A percentile compares a stretch with the other conserved stretches of the same genome.
Evolutionary conservation across 2,888 invertebrate genomes (phyloP).

Genomic region (Carterocephalus palaemon): DNA sequence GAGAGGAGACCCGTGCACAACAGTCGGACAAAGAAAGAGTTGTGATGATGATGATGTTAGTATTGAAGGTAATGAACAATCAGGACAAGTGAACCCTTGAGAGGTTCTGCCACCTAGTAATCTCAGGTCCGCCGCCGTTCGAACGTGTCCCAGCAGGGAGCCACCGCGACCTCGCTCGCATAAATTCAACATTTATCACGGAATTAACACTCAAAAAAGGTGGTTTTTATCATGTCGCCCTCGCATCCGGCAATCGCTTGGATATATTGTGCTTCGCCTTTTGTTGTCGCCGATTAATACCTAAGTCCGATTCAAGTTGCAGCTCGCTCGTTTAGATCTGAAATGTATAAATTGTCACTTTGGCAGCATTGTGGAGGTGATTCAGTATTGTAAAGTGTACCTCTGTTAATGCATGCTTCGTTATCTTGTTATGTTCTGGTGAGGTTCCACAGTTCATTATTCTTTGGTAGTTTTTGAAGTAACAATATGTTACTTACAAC

Average conservation of each 20-base stretch:
- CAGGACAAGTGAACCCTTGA: no score
- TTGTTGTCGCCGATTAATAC: conserved; percentile 23
- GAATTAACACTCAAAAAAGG: conserved; percentile 76
- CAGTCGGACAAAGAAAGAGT: no score
- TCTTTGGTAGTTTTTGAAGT: no score
- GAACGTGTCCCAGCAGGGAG: conserved; percentile 59
- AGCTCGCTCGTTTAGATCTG: conserved; percentile 14
- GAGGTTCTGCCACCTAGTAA: no score
- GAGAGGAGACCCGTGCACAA: no score
- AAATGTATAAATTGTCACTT: conserved; percentile 21
- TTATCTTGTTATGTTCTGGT: no score
- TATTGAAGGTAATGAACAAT: no score
- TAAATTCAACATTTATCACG: conserved; percentile 78
- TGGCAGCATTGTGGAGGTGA: conserved; percentile 5
- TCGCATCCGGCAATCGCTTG: conserved; percentile 69
- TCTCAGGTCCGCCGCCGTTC: no score
- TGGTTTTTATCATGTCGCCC: conserved; percentile 72
- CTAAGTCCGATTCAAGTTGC: conserved; percentile 14
- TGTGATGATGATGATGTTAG: no score
- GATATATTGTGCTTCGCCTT: conserved; percentile 45
- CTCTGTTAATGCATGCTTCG: neutral
- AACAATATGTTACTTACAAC: no score
- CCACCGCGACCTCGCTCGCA: conserved; percentile 62
- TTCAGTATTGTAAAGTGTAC: neutral
- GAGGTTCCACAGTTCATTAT: no score